Evolutionary conservation across 2,797 vertebrate species (phyloP).

Genomic region (Chiroxiphia lanceolata): DNA sequence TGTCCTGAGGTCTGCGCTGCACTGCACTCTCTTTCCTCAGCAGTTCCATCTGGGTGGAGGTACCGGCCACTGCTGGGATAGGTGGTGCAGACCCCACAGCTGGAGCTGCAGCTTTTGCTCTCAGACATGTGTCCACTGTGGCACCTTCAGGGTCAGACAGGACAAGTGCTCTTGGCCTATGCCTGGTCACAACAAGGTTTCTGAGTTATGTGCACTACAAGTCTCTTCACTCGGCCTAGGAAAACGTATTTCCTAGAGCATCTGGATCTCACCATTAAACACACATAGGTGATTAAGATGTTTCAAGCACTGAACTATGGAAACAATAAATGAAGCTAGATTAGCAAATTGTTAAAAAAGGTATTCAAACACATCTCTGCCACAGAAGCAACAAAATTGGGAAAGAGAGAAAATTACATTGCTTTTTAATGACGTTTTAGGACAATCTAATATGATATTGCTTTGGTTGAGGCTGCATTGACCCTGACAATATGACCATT

Average conservation of each 20-base stretch:
- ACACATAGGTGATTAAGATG: background rate
- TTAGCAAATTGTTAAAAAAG: background rate
- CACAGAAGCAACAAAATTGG: background rate
- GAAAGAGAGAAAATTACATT: constrained; percentile 5
- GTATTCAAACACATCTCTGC: background rate
- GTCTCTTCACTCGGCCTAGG: background rate
- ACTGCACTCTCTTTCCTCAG: background rate
- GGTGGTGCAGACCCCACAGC: background rate
- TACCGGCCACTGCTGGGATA: fast-evolving
- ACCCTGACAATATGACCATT: background rate
- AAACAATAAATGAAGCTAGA: background rate
- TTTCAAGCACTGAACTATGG: background rate
- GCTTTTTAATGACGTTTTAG: background rate
- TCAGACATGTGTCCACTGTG: background rate
- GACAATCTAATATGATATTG: background rate
- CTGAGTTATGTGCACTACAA: background rate
- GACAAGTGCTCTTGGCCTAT: background rate
- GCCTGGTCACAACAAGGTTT: background rate
- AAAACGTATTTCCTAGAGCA: background rate
- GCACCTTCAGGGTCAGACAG: background rate
- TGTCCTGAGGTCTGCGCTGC: background rate
- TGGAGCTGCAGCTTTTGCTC: background rate
- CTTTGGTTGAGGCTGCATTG: background rate
- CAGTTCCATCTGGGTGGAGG: background rate
- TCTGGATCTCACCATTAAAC: background rate